Evolutionary conservation across 1,140 invertebrate genomes (phyloP).

Genomic region (Drosophila ercepeae): DNA sequence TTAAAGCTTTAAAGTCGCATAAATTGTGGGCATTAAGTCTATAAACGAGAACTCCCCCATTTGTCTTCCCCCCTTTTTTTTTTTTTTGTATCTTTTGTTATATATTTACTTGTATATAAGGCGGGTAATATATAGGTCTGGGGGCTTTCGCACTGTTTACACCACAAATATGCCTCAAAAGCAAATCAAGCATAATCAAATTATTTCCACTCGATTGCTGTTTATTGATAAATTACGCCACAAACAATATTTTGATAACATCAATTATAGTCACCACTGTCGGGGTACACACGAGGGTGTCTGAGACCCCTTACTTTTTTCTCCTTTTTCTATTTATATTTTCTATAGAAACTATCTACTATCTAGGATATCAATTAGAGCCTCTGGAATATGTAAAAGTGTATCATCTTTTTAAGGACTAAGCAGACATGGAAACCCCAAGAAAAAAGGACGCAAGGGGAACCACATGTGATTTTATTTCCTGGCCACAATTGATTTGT

Average conservation of each 20-base stretch:
- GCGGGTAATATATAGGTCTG: too few species aligned
- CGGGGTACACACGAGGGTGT: constrained; percentile 15
- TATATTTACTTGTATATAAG: background rate
- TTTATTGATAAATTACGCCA: constrained; percentile 84
- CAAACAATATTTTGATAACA: constrained; percentile 84
- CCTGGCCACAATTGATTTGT: constrained; percentile 80
- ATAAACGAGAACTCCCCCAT: constrained; percentile 15
- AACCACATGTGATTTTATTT: constrained; percentile 75
- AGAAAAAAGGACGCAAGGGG: constrained; percentile 2
- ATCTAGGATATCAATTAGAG: too few species aligned
- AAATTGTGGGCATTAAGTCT: constrained; percentile 60
- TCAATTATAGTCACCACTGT: constrained; percentile 81
- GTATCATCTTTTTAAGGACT: constrained; percentile 31
- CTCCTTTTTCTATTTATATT: background rate
- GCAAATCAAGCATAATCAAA: constrained; percentile 83
- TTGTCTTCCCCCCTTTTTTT: constrained; percentile 1
- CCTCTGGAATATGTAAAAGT: too few species aligned
- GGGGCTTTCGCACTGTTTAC: constrained; percentile 53
- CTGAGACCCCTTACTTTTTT: background rate
- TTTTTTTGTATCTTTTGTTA: background rate
- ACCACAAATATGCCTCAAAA: constrained; percentile 81
- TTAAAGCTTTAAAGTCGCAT: constrained; percentile 57
- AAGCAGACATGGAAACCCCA: too few species aligned
- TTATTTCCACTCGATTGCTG: constrained; percentile 83
- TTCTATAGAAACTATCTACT: too few species aligned